Evolutionary conservation across 2,113 vertebrate genomes (phyloP), one percentile per base, ranked within the genome.

Genomic region (Salvelinus alpinus): DNA sequence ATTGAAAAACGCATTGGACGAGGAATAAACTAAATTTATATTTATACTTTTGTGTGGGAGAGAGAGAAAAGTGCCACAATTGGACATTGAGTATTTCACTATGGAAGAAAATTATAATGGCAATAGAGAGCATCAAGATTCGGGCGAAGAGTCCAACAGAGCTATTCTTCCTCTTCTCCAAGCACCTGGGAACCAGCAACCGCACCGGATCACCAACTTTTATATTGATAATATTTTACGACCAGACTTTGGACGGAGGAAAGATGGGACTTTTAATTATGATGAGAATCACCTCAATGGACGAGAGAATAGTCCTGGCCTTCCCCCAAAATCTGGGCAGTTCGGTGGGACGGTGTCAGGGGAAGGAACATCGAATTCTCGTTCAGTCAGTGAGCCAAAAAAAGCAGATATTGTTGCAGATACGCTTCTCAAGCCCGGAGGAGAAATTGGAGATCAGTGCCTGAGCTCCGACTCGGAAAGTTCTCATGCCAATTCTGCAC

Each of bases 221-320:
- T 97, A 96, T 91, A 98, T 98, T 81, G 96, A 97, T 86, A 96
- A 96, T 90, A 98, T 98, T 85, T 90, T 97, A 54, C 91, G 96
- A 82, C 95, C 96, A 4, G 96, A 97, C 80, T 98, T 98, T 71
- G 96, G 96, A 22, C 92, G 94, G 64, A 93, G 93, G 72, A 96
- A 96, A 79, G 91, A 94, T 48, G 88, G 89, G 8, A 81, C 86
- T 3, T 71, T 82, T 64, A 57, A 54, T 70, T 65, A 80, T 13
- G 83, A 85, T 64, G 88, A 82, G 48, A 81, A 85, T 47, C 85
- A 82, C 44, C 76, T 83, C n/a, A 65, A 86, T 1, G 86, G 72
- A 72, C 77, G 85, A 74, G 92, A 75, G 75, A 72, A 71, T 86
- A 88, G 24, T 90, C 81, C 75, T 70, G 20, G 22, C 68, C 20